phyloP scores from a whole-genome alignment of 2,797 vertebrate genomes.

The Holocentrus rufus region DNA sequence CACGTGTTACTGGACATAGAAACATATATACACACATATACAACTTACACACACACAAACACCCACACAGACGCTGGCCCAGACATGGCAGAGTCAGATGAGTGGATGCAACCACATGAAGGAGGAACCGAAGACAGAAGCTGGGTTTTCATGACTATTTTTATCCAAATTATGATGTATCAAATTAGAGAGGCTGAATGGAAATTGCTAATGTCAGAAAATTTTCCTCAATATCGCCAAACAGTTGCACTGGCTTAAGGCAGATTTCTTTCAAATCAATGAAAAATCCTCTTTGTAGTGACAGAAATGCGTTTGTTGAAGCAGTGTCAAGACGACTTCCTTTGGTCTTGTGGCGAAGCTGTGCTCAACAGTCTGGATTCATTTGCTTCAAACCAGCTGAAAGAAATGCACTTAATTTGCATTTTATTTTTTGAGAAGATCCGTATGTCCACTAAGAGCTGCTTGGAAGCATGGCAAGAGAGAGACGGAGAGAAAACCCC shows the following conservation, averaged over 20 bases:
- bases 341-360: too few species aligned
- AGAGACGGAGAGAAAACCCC: too few species aligned
- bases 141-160: conserved; percentile 40
- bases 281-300: too few species aligned
- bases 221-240: conserved; percentile 15
- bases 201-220: conserved; percentile 31
- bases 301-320: too few species aligned
- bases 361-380: too few species aligned
- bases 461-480: too few species aligned
- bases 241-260: background rate
- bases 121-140: conserved; percentile 27
- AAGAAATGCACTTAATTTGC: too few species aligned
- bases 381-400: too few species aligned
- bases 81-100: conserved; percentile 35
- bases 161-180: conserved; percentile 45
- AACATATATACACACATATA: background rate
- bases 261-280: background rate
- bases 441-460: too few species aligned
- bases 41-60: background rate
- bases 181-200: conserved; percentile 37
- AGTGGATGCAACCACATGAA: conserved; percentile 42
- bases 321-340: too few species aligned
- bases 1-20: background rate
- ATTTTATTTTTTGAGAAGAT: too few species aligned
- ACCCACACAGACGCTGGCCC: background rate